Conservation (phyloP, 2,888 invertebrate genomes). For the Zygogramma bicolorata region DNA sequence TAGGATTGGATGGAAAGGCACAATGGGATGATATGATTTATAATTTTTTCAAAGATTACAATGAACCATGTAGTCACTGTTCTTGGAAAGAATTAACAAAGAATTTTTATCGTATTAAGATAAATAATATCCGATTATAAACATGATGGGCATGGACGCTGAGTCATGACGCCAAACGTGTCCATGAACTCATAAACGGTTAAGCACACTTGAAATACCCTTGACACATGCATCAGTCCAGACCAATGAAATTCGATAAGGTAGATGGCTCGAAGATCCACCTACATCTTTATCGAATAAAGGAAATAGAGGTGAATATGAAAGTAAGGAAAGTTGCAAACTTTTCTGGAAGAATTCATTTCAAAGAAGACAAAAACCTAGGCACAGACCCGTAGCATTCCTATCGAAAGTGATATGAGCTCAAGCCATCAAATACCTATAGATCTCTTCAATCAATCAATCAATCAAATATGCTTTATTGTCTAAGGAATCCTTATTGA, state of each 20-base stretch:
- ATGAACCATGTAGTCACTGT: background rate
- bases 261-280: background rate
- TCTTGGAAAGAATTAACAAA: slow-evolving; percentile 2
- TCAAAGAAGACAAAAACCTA: no score
- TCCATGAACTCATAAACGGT: background rate
- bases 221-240: background rate
- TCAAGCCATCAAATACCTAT: no score
- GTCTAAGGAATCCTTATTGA: no score
- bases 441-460: no score
- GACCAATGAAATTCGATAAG: background rate
- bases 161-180: background rate
- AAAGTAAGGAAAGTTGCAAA: no score
- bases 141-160: background rate
- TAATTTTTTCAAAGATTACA: slow-evolving; percentile 2
- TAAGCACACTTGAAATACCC: background rate
- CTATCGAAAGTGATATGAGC: no score
- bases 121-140: background rate
- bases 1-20: background rate
- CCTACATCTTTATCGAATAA: background rate
- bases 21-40: background rate
- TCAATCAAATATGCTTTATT: no score
- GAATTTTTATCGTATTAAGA: background rate
- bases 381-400: no score
- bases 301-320: no score
- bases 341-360: no score